These are phyloP conservation scores for Remorina albescens DNA, from an alignment of 2,797 vertebrate genomes.

Conservation along the genomic window DNA sequence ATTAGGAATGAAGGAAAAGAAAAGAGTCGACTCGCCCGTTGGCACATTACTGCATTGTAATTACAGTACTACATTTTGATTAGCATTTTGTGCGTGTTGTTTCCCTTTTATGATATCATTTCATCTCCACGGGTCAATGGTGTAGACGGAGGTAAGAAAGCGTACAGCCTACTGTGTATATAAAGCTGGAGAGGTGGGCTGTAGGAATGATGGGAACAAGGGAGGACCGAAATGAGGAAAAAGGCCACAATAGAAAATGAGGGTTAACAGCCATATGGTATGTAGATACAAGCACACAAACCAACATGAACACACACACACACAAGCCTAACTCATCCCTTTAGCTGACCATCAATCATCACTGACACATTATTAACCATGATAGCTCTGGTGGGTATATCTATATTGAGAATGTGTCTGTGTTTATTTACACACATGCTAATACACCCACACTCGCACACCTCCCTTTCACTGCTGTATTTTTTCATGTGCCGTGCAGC, in stretches of 20 bases:
- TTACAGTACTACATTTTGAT: too few species aligned
- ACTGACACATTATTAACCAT: constrained; percentile 70
- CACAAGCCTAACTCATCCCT: constrained; percentile 31
- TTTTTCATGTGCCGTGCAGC: constrained; percentile 32
- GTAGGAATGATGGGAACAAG: too few species aligned
- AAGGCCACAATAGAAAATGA: constrained; percentile 22
- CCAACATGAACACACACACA: constrained; percentile 10
- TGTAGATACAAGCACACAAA: constrained; percentile 13
- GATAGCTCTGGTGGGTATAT: constrained; percentile 54
- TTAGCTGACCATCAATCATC: constrained; percentile 67
- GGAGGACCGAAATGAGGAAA: not conserved
- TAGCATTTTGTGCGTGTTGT: not conserved
- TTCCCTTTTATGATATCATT: constrained; percentile 6
- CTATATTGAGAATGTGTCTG: constrained; percentile 46
- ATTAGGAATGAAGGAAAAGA: too few species aligned
- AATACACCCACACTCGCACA: constrained; percentile 7
- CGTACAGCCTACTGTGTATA: not conserved
- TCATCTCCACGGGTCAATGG: not conserved
- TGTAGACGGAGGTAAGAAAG: not conserved
- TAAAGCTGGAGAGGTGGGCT: not conserved
- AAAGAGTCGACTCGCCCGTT: too few species aligned
- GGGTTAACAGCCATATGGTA: constrained; percentile 15
- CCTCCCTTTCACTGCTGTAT: constrained; percentile 13
- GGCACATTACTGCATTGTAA: too few species aligned
- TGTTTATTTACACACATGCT: constrained; percentile 44